Percentiles rank a stretch among this genome's conserved stretches.
Conservation (phyloP, 2,888 invertebrate species). For the Melitaea athalia region DNA sequence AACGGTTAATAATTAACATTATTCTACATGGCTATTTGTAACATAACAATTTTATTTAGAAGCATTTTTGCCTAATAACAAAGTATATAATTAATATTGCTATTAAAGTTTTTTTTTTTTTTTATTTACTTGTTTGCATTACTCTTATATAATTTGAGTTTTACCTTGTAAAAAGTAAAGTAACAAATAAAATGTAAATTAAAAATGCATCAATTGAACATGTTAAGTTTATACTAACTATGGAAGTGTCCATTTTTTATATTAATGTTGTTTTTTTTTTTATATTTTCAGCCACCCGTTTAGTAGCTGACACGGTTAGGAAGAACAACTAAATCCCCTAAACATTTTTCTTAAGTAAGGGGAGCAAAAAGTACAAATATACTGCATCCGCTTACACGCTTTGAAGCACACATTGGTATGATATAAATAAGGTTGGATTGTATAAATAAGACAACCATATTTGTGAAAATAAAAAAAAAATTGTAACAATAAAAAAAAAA, state of each 20-base stretch:
- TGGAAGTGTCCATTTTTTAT: not conserved
- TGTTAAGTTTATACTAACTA: not conserved
- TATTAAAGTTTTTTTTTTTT: too few relatives aligned
- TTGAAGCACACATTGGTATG: conserved; percentile 39
- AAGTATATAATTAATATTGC: too few relatives aligned
- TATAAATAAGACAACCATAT: conserved; percentile 31
- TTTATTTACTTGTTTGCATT: too few relatives aligned
- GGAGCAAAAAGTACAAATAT: conserved; percentile 55
- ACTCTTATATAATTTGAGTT: too few relatives aligned
- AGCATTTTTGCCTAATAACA: too few relatives aligned
- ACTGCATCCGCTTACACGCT: conserved; percentile 48
- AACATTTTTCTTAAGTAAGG: conserved; percentile 39
- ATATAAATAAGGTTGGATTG: too few relatives aligned
- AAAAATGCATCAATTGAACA: too few relatives aligned
- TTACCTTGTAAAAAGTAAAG: too few relatives aligned
- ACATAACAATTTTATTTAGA: too few relatives aligned
- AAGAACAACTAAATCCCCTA: conserved; percentile 61
- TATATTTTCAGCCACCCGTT: conserved; percentile 64
- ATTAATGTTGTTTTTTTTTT: conserved; percentile 27
- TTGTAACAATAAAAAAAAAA: conserved; percentile 2
- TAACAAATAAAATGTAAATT: too few relatives aligned
- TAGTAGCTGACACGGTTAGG: conserved; percentile 64
- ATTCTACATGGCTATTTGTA: too few relatives aligned
- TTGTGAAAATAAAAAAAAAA: conserved; percentile 30
- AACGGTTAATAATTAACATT: too few relatives aligned